Evolutionary conservation across 2,113 vertebrate genomes (phyloP), one percentile per base, ranked within the genome.

Genomic region (Pagrus major): DNA sequence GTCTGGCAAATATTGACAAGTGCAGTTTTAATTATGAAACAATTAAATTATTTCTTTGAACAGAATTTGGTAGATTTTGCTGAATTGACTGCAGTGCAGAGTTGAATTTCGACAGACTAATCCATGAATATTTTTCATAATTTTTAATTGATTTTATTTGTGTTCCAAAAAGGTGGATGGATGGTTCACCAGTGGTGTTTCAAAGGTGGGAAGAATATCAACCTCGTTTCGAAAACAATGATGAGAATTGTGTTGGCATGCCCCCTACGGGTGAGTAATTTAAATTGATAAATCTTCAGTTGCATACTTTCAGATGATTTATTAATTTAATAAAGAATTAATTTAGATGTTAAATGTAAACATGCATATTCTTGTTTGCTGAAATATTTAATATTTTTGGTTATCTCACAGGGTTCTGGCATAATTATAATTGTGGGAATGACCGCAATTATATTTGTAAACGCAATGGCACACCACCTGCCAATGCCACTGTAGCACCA

Each of bases 211-310:
- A 95, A 76, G 88, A 93, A 42, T 91, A 96, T 65, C 96, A 97
- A 92, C 97, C 97, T 20, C 90, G 94, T 71, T 96, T 97, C 78
- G 85, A 88, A 55, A 96, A 96, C 72, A 95, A 94, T 15, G 97
- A 98, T 80, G 97, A 98, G 90, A 96, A 96, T 77, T 99, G 97
- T 89, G 97, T 95, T 14, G 77, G 83, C 41, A 97, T 98, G 84
- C 94, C 88, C 41, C 52, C 6, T 49, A 87, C 93, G 91, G 97
- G 97, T 98, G 80, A 84, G 92, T 75, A 16, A 42, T 8, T 3
- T 12, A 33, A 85, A 49, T 3, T 3, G 1, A 64, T 46, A 35
- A 2, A 27, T n/a, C 11, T 49, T 15, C 4, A 56, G 11, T 10
- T 6, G 21, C 11, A 74, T 14, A 54, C n/a, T 23, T 56, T 41